Conservation (phyloP, 2,888 invertebrate species). For the Lasius platythorax region DNA sequence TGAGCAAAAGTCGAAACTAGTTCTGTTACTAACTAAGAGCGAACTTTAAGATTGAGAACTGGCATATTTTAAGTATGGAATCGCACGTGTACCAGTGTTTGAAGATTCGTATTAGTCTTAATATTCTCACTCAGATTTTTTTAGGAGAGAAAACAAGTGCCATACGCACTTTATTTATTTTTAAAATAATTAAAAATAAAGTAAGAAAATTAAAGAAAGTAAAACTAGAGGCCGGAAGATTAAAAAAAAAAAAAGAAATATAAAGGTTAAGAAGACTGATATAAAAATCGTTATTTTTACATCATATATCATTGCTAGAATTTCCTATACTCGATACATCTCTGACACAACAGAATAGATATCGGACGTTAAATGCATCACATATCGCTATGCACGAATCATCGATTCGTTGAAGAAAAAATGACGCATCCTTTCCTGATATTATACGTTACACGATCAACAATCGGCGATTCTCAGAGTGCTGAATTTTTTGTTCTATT, state of each 20-base stretch:
- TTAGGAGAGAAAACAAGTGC: neutral
- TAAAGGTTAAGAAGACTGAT: neutral
- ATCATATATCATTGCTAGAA: neutral
- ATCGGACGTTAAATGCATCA: neutral
- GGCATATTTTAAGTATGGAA: neutral
- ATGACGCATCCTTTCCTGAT: conserved; percentile 20
- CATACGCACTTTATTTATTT: neutral
- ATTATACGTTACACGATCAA: neutral
- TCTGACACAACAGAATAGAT: neutral
- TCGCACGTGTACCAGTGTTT: neutral
- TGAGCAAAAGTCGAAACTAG: neutral
- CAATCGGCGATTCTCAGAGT: neutral
- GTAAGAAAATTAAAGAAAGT: neutral
- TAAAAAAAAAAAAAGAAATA: neutral
- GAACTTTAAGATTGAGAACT: neutral
- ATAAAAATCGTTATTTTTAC: neutral
- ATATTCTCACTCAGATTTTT: neutral
- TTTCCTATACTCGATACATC: conserved; percentile 32
- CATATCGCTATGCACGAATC: conserved; percentile 1
- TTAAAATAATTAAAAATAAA: neutral
- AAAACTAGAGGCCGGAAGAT: neutral
- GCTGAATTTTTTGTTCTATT: neutral
- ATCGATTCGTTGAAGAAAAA: conserved; percentile 47
- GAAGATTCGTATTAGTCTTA: neutral
- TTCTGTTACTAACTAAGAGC: neutral